Base-by-base conservation (phyloP, 2,888 invertebrate genomes). In the Sphaerolaimus hirsutus region DNA sequence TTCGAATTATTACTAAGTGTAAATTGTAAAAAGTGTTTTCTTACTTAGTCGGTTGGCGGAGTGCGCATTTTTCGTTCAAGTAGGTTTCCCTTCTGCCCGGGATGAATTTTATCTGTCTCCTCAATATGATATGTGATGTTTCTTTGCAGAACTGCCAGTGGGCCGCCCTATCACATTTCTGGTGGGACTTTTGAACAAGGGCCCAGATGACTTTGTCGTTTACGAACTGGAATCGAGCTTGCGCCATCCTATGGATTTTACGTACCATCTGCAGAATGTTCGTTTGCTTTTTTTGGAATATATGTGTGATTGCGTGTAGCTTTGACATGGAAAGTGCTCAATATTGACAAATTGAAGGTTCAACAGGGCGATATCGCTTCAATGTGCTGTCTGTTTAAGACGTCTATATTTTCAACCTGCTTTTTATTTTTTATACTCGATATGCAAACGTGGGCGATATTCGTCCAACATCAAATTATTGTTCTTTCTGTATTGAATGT, bases 191-290 rank as follows among this genome's bases (percentile, higher is more conserved):
- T 75, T 77, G 46, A 97, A 97, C 72, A 83, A 82, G 63, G 97
- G 91, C 43, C 74, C 77, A 49, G 76, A 79, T 55, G 55, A 89
- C 55, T 89, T 91, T 61, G 67, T 79, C 24, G 75, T 99, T 23
- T 89, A 97, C 63, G 77, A 79, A 5, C 74, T 93, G 62, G 93
- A 93, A 60, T 89, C 91, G 0, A 91, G 93, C 0, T 91, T 99
- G 76, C 78, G 91, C 56, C 97, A 93, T 64, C 91, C 93, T 10
- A 82, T 89, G 79, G 93, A 97, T 68, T 97, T 84, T 70, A 84
- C 79, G 55, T 97, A 84, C 69, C 82, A 81, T 69, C 87, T 99
- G 55, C 91, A 93, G 69, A 99, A 97, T 70, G 70, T 71, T 56
- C 56, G 65, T 57, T 49, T 22, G 14, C 24, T 45, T 23, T 7